These are phyloP conservation scores for Tiphia femorata DNA, from an alignment of 2,888 invertebrate species.

Conservation along the genomic window DNA sequence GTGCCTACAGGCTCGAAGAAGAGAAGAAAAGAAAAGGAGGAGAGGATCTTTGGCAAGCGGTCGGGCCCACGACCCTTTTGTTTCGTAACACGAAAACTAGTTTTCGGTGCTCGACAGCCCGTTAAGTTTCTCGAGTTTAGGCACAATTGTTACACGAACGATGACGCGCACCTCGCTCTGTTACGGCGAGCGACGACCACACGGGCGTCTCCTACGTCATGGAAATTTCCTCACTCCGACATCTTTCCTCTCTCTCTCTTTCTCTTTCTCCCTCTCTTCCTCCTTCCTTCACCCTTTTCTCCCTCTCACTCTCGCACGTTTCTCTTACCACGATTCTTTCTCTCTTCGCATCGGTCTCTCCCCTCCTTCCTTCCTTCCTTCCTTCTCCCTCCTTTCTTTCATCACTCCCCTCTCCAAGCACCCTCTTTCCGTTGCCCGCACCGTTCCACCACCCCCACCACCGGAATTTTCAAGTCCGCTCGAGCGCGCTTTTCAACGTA, in stretches of 20 bases:
- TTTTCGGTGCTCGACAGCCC: conserved; percentile 15
- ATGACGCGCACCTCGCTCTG: conserved; percentile 24
- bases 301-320: conserved; percentile 1
- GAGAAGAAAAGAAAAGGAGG: too few species aligned
- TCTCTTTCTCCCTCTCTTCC: conserved; percentile 12
- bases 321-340: too few species aligned
- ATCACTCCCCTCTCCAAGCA: neutral
- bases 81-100: conserved; percentile 39
- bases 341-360: neutral
- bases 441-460: neutral
- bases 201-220: conserved; percentile 37
- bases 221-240: conserved; percentile 48
- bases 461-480: neutral
- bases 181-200: conserved; percentile 27
- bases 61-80: conserved; percentile 25
- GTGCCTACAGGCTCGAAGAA: too few species aligned
- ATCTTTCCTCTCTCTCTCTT: conserved; percentile 33
- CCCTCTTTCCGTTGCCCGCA: conserved; percentile 11
- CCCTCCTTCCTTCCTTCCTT: neutral
- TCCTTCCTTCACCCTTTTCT: neutral
- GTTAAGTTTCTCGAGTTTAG: conserved; percentile 13
- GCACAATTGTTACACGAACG: conserved; percentile 19
- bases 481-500: conserved; percentile 1
- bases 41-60: neutral
- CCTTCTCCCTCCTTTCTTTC: neutral